Percentiles rank a stretch among this genome's conserved stretches.
Conservation (phyloP, 23 tunicate genomes). For the Clavelina lepadiformis region DNA sequence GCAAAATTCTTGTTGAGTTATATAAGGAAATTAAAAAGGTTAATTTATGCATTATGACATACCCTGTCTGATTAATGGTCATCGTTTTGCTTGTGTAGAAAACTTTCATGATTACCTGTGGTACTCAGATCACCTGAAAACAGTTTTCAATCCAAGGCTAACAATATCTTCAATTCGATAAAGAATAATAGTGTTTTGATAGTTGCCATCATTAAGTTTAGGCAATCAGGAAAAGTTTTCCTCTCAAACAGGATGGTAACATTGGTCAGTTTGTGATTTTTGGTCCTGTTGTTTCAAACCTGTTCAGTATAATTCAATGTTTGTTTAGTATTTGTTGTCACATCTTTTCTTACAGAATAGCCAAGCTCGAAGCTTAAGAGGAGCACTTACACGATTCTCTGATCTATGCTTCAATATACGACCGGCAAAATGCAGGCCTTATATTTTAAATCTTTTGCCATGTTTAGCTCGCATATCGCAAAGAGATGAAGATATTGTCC, state of each 20-base stretch:
- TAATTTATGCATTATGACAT: neutral
- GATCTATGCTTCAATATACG: conserved; percentile 56
- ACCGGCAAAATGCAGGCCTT: conserved; percentile 75
- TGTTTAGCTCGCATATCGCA: conserved; percentile 55
- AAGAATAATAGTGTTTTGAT: too few relatives aligned
- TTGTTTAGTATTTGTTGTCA: neutral
- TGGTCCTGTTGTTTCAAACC: neutral
- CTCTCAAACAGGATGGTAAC: too few relatives aligned
- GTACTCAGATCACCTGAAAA: too few relatives aligned
- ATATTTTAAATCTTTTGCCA: conserved; percentile 66
- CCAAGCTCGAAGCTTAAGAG: conserved; percentile 41
- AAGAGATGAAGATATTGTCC: conserved; percentile 64
- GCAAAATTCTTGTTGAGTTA: conserved; percentile 64
- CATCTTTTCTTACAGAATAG: conserved; percentile 38
- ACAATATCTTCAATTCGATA: too few relatives aligned
- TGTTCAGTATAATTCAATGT: neutral
- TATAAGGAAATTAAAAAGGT: conserved; percentile 87
- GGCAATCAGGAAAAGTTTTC: too few relatives aligned
- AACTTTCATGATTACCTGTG: too few relatives aligned
- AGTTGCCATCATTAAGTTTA: too few relatives aligned
- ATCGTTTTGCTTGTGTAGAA: too few relatives aligned
- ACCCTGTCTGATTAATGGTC: too few relatives aligned
- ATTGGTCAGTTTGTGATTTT: too few relatives aligned
- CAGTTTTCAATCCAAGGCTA: too few relatives aligned
- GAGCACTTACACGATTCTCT: conserved; percentile 55